Evolutionary conservation across 1,140 invertebrate genomes (phyloP).

Genomic region (Drosophila bifasciata): DNA sequence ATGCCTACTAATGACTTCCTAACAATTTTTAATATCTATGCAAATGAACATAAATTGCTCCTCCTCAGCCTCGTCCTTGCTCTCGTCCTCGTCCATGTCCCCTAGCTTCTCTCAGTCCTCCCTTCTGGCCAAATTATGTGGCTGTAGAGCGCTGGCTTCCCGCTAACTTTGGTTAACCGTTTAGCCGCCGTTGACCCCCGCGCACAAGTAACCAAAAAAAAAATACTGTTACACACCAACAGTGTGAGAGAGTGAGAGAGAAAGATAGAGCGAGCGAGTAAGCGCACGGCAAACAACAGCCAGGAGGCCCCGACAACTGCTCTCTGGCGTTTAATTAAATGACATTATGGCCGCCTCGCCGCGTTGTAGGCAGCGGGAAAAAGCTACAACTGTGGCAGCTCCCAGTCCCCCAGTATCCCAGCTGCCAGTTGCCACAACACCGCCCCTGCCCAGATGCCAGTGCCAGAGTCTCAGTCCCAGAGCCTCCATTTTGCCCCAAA

Average conservation of each 20-base stretch:
- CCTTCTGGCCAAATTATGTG: conserved; percentile 48
- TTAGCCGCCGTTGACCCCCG: conserved; percentile 69
- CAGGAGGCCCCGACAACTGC: conserved; percentile 57
- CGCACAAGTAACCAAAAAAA: conserved; percentile 44
- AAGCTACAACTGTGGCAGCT: conserved; percentile 50
- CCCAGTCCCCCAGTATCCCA: conserved; percentile 38
- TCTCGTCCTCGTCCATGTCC: not conserved
- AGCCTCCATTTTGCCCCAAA: conserved; percentile 27
- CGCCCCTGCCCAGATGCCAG: too few species aligned
- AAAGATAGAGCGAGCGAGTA: conserved; percentile 22
- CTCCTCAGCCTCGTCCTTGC: conserved; percentile 40
- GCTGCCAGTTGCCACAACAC: not conserved
- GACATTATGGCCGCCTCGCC: conserved; percentile 69
- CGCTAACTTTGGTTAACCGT: conserved; percentile 76
- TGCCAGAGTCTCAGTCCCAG: not conserved
- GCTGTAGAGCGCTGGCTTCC: conserved; percentile 8
- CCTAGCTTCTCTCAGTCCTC: not conserved
- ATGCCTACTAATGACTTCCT: conserved; percentile 82
- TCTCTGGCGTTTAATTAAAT: conserved; percentile 82
- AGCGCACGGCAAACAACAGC: conserved; percentile 29
- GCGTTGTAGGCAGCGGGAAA: conserved; percentile 69
- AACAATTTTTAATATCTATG: conserved; percentile 83
- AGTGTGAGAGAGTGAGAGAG: conserved; percentile 20
- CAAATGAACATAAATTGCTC: conserved; percentile 81
- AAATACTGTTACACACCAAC: conserved; percentile 4